These are phyloP conservation scores for Gorsachius magnificus DNA, from an alignment of 2,797 vertebrate species.

Conservation along the genomic window DNA sequence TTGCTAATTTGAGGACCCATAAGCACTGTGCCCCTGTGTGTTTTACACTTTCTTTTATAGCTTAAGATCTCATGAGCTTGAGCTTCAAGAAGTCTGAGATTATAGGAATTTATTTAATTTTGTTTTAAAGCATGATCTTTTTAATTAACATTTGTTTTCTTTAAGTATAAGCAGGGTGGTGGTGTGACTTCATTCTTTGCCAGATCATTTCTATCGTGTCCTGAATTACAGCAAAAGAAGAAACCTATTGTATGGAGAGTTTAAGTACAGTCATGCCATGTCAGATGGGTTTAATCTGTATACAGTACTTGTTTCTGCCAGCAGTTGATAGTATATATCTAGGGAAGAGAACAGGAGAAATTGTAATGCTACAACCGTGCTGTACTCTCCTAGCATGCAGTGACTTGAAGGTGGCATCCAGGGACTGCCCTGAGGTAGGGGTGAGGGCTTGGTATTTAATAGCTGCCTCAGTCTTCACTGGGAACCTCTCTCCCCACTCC, in stretches of 20 bases:
- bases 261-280: neutral
- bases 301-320: neutral
- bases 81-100: neutral
- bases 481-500: no score
- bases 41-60: neutral
- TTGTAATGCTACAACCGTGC: accelerated
- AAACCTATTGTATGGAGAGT: neutral
- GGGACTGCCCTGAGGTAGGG: neutral
- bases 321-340: neutral
- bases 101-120: neutral
- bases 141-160: neutral
- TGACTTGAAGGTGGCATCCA: neutral
- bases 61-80: neutral
- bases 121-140: neutral
- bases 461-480: no score
- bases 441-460: neutral
- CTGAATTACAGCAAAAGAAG: neutral
- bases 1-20: neutral
- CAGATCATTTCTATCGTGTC: neutral
- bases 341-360: neutral
- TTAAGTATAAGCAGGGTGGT: neutral
- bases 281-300: neutral
- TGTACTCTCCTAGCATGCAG: neutral
- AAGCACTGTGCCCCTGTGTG: neutral
- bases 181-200: neutral